Conservation (phyloP, 2,888 invertebrate genomes). For the Perdita meconis region DNA sequence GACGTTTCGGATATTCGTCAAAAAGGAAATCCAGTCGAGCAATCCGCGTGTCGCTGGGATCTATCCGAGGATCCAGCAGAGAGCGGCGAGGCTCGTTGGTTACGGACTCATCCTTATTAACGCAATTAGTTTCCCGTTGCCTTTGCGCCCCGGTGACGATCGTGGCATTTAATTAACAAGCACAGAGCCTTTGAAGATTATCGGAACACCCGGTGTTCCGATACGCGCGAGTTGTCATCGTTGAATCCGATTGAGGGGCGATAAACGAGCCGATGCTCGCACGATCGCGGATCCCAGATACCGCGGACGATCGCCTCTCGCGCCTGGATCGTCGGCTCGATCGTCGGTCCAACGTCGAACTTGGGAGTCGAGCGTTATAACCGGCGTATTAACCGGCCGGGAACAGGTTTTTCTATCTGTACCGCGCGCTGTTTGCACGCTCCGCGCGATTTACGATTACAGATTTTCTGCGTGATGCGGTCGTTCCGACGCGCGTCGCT, state of each 20-base stretch:
- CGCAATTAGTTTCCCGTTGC: constrained; percentile 2
- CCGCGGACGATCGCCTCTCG: constrained; percentile 2
- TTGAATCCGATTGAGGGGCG: neutral
- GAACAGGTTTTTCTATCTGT: constrained; percentile 49
- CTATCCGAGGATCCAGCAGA: neutral
- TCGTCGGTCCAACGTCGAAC: constrained; percentile 15
- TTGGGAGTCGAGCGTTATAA: constrained; percentile 35
- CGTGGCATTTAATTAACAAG: constrained; percentile 14
- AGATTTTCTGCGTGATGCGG: constrained; percentile 14
- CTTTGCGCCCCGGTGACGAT: neutral
- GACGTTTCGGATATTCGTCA: neutral
- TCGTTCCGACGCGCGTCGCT: neutral
- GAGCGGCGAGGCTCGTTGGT: neutral
- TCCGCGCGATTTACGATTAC: constrained; percentile 24
- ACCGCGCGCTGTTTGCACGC: constrained; percentile 1
- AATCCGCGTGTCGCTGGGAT: neutral
- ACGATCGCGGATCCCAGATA: constrained; percentile 29
- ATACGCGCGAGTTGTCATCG: neutral
- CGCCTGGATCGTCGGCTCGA: constrained; percentile 23
- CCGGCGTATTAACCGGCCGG: constrained; percentile 22
- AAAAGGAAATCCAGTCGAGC: neutral
- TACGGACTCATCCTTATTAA: neutral
- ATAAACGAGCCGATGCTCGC: constrained; percentile 19
- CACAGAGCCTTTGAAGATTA: neutral
- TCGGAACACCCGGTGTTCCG: constrained; percentile 1